Percentiles rank a stretch among this genome's conserved stretches.
Evolutionary conservation across 2,797 vertebrate species (phyloP).

Genomic region (Phylloscopus collybita): DNA sequence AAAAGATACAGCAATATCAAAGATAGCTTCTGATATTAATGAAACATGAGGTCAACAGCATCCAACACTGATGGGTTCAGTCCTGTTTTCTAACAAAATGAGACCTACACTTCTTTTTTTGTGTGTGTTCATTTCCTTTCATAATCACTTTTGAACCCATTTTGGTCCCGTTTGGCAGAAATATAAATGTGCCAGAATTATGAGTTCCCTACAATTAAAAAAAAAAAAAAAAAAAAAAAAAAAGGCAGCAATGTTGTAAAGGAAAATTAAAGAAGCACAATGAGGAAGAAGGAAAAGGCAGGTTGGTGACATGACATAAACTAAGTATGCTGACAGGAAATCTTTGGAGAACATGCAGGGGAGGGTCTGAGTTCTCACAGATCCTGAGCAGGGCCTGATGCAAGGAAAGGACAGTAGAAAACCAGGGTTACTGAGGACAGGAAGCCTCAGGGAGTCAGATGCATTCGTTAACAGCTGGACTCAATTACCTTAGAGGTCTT

Average conservation of each 20-base stretch:
- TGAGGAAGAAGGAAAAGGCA: neutral
- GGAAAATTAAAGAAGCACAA: neutral
- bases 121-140: neutral
- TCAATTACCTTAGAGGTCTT: neutral
- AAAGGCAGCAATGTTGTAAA: neutral
- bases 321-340: neutral
- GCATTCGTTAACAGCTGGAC: neutral
- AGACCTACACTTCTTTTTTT: neutral
- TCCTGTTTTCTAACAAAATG: neutral
- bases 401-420: neutral
- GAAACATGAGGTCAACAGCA: neutral
- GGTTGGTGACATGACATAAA: neutral
- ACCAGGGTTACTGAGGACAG: neutral
- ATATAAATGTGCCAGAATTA: neutral
- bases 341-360: neutral
- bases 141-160: neutral
- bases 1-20: neutral
- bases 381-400: neutral
- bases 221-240: neutral
- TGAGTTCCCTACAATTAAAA: neutral
- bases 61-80: neutral
- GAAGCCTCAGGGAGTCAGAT: neutral
- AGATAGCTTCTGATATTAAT: neutral
- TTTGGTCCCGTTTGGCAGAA: neutral
- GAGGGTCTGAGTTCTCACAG: neutral